These are phyloP conservation scores for Nothobranchius kuhntae DNA, from an alignment of 2,113 vertebrate genomes.

Conservation along the genomic window DNA sequence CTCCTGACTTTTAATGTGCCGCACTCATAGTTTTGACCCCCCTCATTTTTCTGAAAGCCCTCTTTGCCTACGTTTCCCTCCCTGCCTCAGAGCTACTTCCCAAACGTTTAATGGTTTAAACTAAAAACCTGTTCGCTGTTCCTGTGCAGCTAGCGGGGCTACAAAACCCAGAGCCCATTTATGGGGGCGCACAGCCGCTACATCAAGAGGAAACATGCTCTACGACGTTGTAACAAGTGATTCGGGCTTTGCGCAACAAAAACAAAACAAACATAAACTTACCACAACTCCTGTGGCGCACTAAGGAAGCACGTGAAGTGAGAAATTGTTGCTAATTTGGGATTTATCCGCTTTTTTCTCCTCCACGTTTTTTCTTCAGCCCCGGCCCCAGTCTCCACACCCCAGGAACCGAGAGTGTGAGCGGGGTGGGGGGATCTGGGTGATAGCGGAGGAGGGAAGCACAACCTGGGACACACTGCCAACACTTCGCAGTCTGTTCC, in stretches of 20 bases:
- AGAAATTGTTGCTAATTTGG: conserved; percentile 13
- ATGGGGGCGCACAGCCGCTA: conserved; percentile 26
- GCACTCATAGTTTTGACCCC: conserved; percentile 27
- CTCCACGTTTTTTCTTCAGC: conserved; percentile 67
- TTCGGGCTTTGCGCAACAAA: conserved; percentile 21
- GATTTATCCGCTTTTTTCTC: conserved; percentile 29
- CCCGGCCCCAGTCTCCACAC: conserved; percentile 79
- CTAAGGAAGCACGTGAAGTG: conserved; percentile 24
- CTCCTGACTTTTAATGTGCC: conserved; percentile 34
- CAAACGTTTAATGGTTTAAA: conserved; percentile 51
- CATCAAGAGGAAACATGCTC: conserved; percentile 43
- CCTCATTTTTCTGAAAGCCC: conserved; percentile 34
- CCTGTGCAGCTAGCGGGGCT: neutral
- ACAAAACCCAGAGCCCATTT: neutral
- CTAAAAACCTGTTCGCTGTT: neutral
- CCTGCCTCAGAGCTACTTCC: conserved; percentile 76
- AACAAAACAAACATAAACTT: conserved; percentile 54
- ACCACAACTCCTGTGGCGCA: conserved; percentile 69
- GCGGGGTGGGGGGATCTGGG: conserved; percentile 73
- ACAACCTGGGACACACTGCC: conserved; percentile 67
- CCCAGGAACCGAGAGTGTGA: conserved; percentile 75
- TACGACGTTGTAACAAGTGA: conserved; percentile 65
- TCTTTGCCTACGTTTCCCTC: conserved; percentile 58
- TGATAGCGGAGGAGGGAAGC: conserved; percentile 69
- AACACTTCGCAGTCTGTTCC: conserved; percentile 59